Evolutionary conservation across 2,113 vertebrate genomes (phyloP).

Genomic region (Oreocharis arfaki): DNA sequence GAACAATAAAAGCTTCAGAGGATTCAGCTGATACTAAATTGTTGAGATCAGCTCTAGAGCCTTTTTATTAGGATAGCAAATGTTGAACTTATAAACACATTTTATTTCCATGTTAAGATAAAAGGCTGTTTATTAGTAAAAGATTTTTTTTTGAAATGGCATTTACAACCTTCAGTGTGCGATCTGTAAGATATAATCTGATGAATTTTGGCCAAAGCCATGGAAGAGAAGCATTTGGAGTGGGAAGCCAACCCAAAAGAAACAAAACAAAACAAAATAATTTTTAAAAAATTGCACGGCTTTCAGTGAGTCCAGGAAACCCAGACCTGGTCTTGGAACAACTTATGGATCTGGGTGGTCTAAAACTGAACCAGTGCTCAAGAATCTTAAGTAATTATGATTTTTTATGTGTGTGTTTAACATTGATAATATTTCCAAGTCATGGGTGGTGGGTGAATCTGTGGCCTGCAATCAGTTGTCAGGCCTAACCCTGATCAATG

Average conservation of each 20-base stretch:
- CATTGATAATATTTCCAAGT: neutral
- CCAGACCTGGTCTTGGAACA: neutral
- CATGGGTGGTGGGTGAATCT: neutral
- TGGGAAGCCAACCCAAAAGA: neutral
- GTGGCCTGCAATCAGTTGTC: neutral
- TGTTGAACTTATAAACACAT: slow-evolving; percentile 13
- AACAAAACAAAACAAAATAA: neutral
- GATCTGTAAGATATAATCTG: slow-evolving; percentile 8
- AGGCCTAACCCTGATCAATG: neutral
- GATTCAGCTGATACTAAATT: neutral
- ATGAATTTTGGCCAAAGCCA: neutral
- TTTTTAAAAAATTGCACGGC: neutral
- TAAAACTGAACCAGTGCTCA: neutral
- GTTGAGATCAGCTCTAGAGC: slow-evolving; percentile 1
- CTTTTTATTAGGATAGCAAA: slow-evolving; percentile 25
- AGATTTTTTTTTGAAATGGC: neutral
- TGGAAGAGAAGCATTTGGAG: neutral
- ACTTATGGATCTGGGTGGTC: neutral
- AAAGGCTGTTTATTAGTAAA: slow-evolving; percentile 9
- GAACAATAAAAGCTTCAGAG: slow-evolving; percentile 2
- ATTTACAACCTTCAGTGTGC: neutral
- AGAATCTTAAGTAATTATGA: neutral
- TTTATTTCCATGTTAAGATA: slow-evolving; percentile 25
- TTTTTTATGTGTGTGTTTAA: neutral
- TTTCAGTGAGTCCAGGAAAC: neutral